phyloP scores from a whole-genome alignment of 2,113 vertebrate genomes.

The Nothocercus nigrocapillus region DNA sequence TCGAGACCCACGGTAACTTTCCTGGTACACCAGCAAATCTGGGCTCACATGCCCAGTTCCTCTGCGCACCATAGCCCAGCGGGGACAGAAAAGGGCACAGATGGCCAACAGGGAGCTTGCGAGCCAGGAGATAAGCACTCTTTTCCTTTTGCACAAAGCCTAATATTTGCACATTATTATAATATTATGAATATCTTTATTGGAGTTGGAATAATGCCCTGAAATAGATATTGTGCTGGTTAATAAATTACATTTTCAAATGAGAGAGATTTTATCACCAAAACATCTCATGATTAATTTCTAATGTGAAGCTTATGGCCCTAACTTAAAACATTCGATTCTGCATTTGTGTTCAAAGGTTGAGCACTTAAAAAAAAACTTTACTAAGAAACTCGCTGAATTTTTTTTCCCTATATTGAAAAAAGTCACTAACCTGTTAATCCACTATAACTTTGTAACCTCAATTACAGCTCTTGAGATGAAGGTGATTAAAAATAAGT shows the following conservation, averaged over 20 bases:
- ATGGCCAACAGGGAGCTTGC: too few relatives aligned
- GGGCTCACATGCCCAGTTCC: background rate
- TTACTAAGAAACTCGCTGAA: background rate
- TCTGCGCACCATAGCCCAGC: background rate
- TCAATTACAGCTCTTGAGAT: constrained; percentile 75
- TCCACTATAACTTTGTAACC: constrained; percentile 68
- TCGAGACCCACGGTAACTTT: background rate
- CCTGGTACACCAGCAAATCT: background rate
- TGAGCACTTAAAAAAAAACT: constrained; percentile 62
- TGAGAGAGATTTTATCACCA: constrained; percentile 76
- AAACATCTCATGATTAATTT: constrained; percentile 77
- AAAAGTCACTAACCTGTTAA: constrained; percentile 68
- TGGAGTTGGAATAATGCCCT: constrained; percentile 67
- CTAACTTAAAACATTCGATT: constrained; percentile 66
- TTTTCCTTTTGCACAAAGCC: background rate
- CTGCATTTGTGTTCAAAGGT: constrained; percentile 63
- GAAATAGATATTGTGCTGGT: constrained; percentile 74
- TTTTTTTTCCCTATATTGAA: constrained; percentile 1
- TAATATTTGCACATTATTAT: constrained; percentile 23
- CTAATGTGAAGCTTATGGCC: constrained; percentile 67
- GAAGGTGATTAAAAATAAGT: constrained; percentile 70
- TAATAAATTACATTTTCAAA: constrained; percentile 78
- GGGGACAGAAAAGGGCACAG: background rate
- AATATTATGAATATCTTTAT: constrained; percentile 62
- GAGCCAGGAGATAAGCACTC: background rate